Evolutionary conservation across 1,140 invertebrate species (phyloP), one percentile per base, ranked within the genome.

Genomic region (Dolichoris vasculosae): DNA sequence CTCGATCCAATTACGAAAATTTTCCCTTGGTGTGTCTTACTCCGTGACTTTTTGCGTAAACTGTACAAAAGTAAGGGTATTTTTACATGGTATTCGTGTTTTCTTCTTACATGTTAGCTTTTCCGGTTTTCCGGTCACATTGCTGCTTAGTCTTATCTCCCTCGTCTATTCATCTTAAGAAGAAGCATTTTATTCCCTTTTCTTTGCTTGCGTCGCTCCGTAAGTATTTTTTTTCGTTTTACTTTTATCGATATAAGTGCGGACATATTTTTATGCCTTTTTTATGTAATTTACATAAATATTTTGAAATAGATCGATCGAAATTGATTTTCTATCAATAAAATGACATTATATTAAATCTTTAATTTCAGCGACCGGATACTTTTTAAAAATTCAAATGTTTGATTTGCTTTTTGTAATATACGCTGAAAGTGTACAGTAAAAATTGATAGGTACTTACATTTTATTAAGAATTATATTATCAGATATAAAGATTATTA

Each of bases 231-330:
- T 2, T 1, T 43, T 43, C 20, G 11, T 73, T 73, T 40, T 40
- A 71, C 43, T 71, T 30, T 30, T 64, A 7, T 15, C 8, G 35
- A 1, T 26, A 11, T 71, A 71, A 71, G 26, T 40, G 20, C 32
- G 15, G 2, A 13, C 32, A 13, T 23, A 71, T 3, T 15, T 26
- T 43, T 30, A 2, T 8, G 3, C 51, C 51, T 26, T 51, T 79
- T 40, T 48, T 20, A 23, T 11, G 8, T 20, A 11, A 67, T 48
- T 67, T 46, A 7, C 40, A 46, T 67, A 4, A 43, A 48, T 48
- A 84, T 78, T 26, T 35, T 1, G 23, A 67, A 46, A 43, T 75
- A 63, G 78, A 84, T 9, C 59, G 77, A 77, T 78, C 64, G 51
- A 48, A 76, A 83, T 83, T 77, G 77, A 76, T 83, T 4, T 40